Evolutionary conservation across 2,888 invertebrate genomes (phyloP).

Genomic region (Phlogophora meticulosa): DNA sequence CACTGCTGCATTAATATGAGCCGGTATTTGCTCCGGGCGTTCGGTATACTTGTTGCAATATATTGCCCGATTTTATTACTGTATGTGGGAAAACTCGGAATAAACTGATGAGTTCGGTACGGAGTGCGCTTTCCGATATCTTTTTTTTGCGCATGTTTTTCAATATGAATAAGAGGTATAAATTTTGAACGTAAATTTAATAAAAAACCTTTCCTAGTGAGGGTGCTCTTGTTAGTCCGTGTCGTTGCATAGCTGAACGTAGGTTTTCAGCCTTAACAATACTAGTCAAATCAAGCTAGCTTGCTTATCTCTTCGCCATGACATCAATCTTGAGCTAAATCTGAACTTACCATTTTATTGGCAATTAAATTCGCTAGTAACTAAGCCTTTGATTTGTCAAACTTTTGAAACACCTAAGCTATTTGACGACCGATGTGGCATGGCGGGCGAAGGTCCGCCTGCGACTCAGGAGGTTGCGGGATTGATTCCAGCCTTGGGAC

Average conservation of each 20-base stretch:
- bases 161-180: background rate
- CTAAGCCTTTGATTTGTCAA: too few species aligned
- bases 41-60: slow-evolving; percentile 47
- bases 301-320: too few species aligned
- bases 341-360: background rate
- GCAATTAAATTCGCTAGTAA: background rate
- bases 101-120: slow-evolving; percentile 33
- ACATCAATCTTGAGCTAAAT: background rate
- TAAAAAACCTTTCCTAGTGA: too few species aligned
- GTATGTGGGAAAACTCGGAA: slow-evolving; percentile 14
- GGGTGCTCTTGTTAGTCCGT: too few species aligned
- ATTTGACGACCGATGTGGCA: too few species aligned
- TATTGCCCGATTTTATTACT: slow-evolving; percentile 47
- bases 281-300: too few species aligned
- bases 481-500: too few species aligned
- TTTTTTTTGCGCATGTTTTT: slow-evolving; percentile 22
- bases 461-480: too few species aligned
- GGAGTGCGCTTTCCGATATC: slow-evolving; percentile 3
- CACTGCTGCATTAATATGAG: slow-evolving; percentile 49
- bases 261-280: background rate
- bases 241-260: too few species aligned
- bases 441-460: too few species aligned
- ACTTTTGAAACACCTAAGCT: too few species aligned
- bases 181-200: background rate
- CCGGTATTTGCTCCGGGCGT: slow-evolving; percentile 45